Evolutionary conservation across 1,140 invertebrate species (phyloP).

Genomic region (Arion vulgaris): DNA sequence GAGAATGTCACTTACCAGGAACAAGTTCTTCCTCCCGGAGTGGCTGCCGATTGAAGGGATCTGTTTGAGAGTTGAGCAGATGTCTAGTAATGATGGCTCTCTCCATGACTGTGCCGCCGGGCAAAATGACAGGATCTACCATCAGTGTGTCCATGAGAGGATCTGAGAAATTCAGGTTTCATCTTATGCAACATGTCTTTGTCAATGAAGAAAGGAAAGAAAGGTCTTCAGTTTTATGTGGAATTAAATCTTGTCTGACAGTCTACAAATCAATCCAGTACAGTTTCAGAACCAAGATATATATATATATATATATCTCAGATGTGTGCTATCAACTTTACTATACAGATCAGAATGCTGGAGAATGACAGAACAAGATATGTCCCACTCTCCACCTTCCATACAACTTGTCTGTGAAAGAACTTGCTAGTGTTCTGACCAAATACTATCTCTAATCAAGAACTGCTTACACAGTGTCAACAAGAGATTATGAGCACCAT

Average conservation of each 20-base stretch:
- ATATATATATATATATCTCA: too few species aligned
- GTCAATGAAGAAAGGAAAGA: not conserved
- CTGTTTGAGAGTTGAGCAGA: slow-evolving; percentile 94
- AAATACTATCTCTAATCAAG: too few species aligned
- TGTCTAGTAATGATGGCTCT: slow-evolving; percentile 92
- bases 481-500: too few species aligned
- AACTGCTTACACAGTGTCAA: too few species aligned
- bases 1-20: slow-evolving; percentile 77
- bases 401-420: too few species aligned
- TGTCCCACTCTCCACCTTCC: too few species aligned
- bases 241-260: not conserved
- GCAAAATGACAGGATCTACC: slow-evolving; percentile 94
- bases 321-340: too few species aligned
- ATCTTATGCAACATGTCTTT: too few species aligned
- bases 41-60: slow-evolving; percentile 96
- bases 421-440: too few species aligned
- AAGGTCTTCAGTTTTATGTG: not conserved
- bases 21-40: slow-evolving; percentile 89
- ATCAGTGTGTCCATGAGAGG: slow-evolving; percentile 98
- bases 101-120: slow-evolving; percentile 96
- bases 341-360: too few species aligned
- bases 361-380: too few species aligned
- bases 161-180: slow-evolving; percentile 81
- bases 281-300: too few species aligned
- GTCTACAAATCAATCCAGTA: not conserved